Evolutionary conservation across 2,888 invertebrate species (phyloP).

Genomic region (Drosophila greeni): DNA sequence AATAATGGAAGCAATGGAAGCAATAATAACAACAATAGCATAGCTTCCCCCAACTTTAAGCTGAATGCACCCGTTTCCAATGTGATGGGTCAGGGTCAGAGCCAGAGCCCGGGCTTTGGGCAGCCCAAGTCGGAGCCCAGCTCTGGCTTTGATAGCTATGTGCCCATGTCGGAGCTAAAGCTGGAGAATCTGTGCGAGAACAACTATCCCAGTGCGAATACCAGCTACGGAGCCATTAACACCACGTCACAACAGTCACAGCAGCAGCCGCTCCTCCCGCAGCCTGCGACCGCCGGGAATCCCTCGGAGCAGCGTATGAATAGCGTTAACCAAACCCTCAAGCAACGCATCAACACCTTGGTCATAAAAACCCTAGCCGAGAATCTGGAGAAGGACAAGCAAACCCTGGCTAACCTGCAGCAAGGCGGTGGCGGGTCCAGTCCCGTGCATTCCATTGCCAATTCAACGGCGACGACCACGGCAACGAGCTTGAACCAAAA

Average conservation of each 20-base stretch:
- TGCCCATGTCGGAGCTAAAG: constrained; percentile 76
- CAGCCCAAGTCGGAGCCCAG: constrained; percentile 76
- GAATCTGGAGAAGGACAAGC: constrained; percentile 83
- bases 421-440: constrained; percentile 48
- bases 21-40: constrained; percentile 63
- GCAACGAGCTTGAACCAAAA: constrained; percentile 21
- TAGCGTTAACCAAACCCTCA: constrained; percentile 86
- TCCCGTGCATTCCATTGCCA: constrained; percentile 66
- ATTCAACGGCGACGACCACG: constrained; percentile 6
- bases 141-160: constrained; percentile 78
- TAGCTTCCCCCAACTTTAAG: constrained; percentile 77
- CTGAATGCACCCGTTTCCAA: constrained; percentile 78
- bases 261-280: constrained; percentile 26
- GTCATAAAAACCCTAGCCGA: constrained; percentile 94
- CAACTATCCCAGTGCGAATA: constrained; percentile 81
- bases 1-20: constrained; percentile 45
- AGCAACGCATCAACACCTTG: constrained; percentile 92
- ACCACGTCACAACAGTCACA: constrained; percentile 32
- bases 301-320: constrained; percentile 75
- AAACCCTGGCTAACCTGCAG: constrained; percentile 73
- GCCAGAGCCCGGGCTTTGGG: constrained; percentile 37
- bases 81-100: constrained; percentile 52
- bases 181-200: constrained; percentile 79
- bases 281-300: constrained; percentile 9
- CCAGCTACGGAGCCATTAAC: constrained; percentile 79